Base-by-base conservation (phyloP, 2,888 invertebrate genomes). In the Synergus laeviventris region DNA sequence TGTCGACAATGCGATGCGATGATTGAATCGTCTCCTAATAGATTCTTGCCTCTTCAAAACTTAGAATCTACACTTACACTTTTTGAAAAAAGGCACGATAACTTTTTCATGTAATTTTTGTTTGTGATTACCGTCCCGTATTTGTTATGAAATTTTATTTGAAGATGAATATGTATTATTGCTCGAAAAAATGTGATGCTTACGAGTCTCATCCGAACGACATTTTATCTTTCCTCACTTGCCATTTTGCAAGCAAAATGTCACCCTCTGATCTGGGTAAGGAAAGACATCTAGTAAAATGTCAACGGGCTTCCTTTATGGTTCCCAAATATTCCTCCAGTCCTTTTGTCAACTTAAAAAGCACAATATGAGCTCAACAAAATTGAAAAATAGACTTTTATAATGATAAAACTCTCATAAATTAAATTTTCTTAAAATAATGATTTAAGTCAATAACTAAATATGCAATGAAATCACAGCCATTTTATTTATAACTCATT, bases 1-100 rank as follows among this genome's bases (percentile, higher is more conserved):
- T 76, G 79, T 79, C 79, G 79, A 78, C 78, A 79, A 77, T 80
- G 77, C 75, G 76, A 78, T 73, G 78, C 75, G 74, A 77, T 81
- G 77, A 76, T 79, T 75, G 74, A 79, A 81, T 79, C 75, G 74
- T 78, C 75, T 36, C 12, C 49, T 36, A 70, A 49, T n/a, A 24
- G 31, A 5, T 9, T 49, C 49, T 18, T 14, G 49, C n/a, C 49
- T 49, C n/a, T 70, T 70, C 31, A 24, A 70, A n/a, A n/a, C 18
- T 39, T n/a, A 1, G n/a, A 38, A 62, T 62, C 38, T 14, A 12
- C 12, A 16, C 31, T 49, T 9, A 36, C 11, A n/a, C 3, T 18
- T n/a, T 54, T 49, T 7, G 8, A 49, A 16, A 36, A 49, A 70
- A 11, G 3, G 11, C n/a, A 16, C 21, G 1, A 24, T 24, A 11